A percentile compares a stretch with the other conserved stretches of the same genome.
Conservation (phyloP, 2,113 vertebrate species). For the Crotalus tigris region DNA sequence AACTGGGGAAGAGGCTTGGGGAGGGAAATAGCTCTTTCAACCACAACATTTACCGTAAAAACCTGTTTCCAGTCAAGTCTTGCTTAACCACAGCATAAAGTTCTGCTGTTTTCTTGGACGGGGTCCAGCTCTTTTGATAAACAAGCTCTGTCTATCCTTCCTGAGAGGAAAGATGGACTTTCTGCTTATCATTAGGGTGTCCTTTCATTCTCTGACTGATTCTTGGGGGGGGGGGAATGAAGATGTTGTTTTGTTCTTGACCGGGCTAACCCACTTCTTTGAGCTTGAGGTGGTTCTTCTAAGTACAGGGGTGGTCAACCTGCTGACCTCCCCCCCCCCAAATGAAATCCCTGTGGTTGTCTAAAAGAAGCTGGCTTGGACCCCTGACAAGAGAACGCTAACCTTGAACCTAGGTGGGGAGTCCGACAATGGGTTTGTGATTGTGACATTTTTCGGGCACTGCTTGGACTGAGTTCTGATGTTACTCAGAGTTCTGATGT, state of each 20-base stretch:
- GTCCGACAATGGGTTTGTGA: neutral
- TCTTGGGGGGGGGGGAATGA: neutral
- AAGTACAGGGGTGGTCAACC: neutral
- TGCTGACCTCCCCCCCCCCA: neutral
- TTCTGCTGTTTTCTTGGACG: conserved; percentile 67
- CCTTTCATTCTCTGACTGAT: too few species aligned
- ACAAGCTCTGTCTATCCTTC: conserved; percentile 59
- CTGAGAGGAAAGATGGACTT: conserved; percentile 27
- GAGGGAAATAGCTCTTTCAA: conserved; percentile 68
- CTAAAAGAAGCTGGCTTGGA: neutral
- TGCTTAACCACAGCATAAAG: conserved; percentile 70
- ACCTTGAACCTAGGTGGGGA: neutral
- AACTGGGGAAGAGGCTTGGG: conserved; percentile 41
- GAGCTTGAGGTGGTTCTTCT: neutral
- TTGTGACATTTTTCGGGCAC: neutral
- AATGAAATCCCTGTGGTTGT: too few species aligned
- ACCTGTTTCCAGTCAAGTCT: conserved; percentile 75
- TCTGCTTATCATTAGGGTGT: conserved; percentile 28
- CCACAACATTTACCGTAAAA: conserved; percentile 69
- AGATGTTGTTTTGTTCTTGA: neutral
- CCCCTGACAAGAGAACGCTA: neutral
- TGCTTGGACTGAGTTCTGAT: neutral
- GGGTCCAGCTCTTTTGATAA: conserved; percentile 71
- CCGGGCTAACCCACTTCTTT: neutral
- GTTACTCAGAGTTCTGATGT: neutral